Evolutionary conservation across 2,888 invertebrate species (phyloP), one percentile per base, ranked within the genome.

Genomic region (Tetragnatha montana): DNA sequence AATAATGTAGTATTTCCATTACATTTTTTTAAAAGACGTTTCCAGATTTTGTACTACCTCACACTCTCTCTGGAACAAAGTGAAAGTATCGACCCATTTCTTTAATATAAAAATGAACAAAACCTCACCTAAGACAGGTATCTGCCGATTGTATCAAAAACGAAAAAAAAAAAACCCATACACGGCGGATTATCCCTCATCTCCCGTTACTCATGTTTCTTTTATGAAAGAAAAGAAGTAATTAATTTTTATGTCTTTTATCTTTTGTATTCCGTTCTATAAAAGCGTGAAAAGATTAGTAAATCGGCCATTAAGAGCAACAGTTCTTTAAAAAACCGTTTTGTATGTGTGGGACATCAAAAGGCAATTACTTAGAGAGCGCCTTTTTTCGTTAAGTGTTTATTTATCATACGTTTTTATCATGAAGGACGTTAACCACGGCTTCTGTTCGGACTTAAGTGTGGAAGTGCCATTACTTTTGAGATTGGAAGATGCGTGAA

Each of bases 281-380:
- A 12, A 2, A 75, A 12, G 78, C 19, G 78, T 79, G 51, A 51
- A 79, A 51, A n/a, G 78, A 79, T 51, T 51, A 21, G 78, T 79
- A 60, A 79, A 79, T 79, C 21, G 78, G 19, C 60, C 60, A 60
- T 79, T 10, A 79, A 79, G 78, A 17, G 78, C 51, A 51, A 17
- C 78, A 17, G 19, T 19, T 60, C 60, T 17, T 17, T 60, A 22
- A 8, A 19, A 73, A 73, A 21, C 21, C 19, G 21, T 17, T 60
- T 8, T 10, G 17, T 8, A 60, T 60, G 60, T 60, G 60, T 60
- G 60, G 60, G 60, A 60, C 60, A 60, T 17, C 17, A 60, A 60
- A 60, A 60, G 17, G 60, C 12, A 60, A 60, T 60, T 60, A 60
- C 8, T 60, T 17, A 35, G 0, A 60, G 60, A 6, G 12, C 17